A percentile compares a stretch with the other conserved stretches of the same genome.
Conservation (phyloP, 2,113 vertebrate genomes). For the Nothoprocta perdicaria region DNA sequence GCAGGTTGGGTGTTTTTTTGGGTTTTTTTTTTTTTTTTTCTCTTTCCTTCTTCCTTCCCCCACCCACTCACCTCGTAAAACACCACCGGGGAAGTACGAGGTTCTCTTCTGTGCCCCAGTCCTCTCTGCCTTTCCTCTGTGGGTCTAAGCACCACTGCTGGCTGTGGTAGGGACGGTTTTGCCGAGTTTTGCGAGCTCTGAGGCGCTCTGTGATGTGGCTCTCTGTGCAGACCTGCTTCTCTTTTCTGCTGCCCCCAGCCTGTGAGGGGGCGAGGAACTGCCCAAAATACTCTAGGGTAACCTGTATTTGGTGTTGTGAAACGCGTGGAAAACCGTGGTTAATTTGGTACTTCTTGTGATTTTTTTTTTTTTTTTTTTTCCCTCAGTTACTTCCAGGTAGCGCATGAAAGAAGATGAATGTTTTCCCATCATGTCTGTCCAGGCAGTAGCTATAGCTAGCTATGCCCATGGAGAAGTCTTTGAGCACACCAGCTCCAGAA, state of each 20-base stretch:
- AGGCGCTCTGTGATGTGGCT: not conserved
- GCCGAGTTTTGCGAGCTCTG: not conserved
- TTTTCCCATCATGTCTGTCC: conserved; percentile 29
- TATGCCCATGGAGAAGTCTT: not conserved
- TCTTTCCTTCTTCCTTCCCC: too few relatives aligned
- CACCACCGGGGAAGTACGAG: too few relatives aligned
- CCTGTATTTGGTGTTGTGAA: not conserved
- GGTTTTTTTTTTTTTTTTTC: too few relatives aligned
- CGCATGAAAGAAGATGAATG: not conserved
- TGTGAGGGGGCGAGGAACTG: not conserved
- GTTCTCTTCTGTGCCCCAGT: too few relatives aligned
- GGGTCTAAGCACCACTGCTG: too few relatives aligned
- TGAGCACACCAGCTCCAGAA: not conserved
- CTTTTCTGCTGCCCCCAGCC: not conserved
- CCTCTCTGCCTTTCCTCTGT: too few relatives aligned
- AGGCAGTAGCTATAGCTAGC: not conserved
- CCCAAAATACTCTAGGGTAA: not conserved
- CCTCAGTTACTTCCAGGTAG: not conserved
- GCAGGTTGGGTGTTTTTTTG: too few relatives aligned
- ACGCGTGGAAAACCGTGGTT: not conserved
- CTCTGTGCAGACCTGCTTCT: not conserved
- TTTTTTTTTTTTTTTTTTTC: not conserved
- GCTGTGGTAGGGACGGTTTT: not conserved
- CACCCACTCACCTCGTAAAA: too few relatives aligned
- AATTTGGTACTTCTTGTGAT: not conserved